Evolutionary conservation across 1,140 invertebrate genomes (phyloP).

Genomic region (Gyrodactylus salaris): DNA sequence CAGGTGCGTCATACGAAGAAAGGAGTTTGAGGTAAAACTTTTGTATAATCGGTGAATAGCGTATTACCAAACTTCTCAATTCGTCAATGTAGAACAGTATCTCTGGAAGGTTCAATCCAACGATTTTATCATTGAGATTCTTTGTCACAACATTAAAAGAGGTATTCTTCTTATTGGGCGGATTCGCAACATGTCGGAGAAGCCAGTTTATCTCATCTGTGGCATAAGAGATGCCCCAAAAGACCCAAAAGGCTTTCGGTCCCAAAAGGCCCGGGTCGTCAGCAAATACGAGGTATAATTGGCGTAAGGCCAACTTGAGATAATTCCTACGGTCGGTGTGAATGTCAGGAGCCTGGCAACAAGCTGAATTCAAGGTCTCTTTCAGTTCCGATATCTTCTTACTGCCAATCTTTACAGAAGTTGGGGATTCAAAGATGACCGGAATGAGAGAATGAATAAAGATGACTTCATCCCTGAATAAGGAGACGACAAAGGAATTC

Average conservation of each 20-base stretch:
- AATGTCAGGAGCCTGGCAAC: conserved; percentile 29
- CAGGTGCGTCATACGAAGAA: conserved; percentile 63
- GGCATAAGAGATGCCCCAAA: conserved; percentile 68
- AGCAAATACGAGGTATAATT: conserved; percentile 63
- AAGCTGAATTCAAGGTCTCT: conserved; percentile 51
- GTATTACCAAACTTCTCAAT: conserved; percentile 45
- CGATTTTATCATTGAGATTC: conserved; percentile 4
- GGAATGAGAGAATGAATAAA: conserved; percentile 73
- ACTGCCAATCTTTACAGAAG: conserved; percentile 35
- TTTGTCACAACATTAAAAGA: neutral
- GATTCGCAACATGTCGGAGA: conserved; percentile 69
- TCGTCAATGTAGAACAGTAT: conserved; percentile 91
- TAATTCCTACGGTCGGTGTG: conserved; percentile 82
- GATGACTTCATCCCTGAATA: conserved; percentile 85
- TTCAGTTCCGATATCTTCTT: conserved; percentile 69
- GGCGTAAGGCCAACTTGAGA: conserved; percentile 62
- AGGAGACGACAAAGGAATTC: conserved; percentile 56
- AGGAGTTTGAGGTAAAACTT: conserved; percentile 88
- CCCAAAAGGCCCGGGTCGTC: conserved; percentile 87
- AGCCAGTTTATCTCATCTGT: conserved; percentile 89
- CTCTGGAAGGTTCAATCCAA: conserved; percentile 51
- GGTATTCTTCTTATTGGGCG: conserved; percentile 31
- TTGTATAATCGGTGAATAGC: conserved; percentile 82
- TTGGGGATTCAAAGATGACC: conserved; percentile 42
- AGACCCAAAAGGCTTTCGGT: conserved; percentile 73